Percentiles rank a stretch among this genome's conserved stretches.
phyloP scores from a whole-genome alignment of 2,888 invertebrate species.

The Thereva nobilitata region DNA sequence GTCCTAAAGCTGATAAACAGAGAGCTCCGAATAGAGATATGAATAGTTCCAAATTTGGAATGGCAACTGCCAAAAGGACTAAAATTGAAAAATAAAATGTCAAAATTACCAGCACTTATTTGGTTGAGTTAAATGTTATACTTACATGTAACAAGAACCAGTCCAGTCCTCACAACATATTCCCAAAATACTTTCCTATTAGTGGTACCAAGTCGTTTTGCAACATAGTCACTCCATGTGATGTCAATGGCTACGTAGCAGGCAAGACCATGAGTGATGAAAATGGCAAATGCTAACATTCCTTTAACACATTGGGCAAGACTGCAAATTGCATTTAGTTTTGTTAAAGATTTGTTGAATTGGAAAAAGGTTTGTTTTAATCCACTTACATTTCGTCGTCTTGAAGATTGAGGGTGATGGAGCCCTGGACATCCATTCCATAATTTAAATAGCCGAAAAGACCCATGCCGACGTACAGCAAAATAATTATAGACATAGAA shows the following conservation, averaged over 20 bases:
- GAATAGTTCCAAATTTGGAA: slow-evolving; percentile 82
- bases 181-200: slow-evolving; percentile 70
- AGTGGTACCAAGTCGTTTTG: slow-evolving; percentile 64
- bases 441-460: slow-evolving; percentile 90
- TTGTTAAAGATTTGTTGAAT: background rate
- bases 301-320: slow-evolving; percentile 73
- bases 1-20: slow-evolving; percentile 83
- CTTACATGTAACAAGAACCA: slow-evolving; percentile 87
- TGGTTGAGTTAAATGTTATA: slow-evolving; percentile 46
- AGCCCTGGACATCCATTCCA: slow-evolving; percentile 72
- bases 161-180: slow-evolving; percentile 73
- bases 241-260: slow-evolving; percentile 96
- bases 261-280: slow-evolving; percentile 89
- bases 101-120: background rate
- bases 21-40: slow-evolving; percentile 85
- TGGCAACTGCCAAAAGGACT: slow-evolving; percentile 83
- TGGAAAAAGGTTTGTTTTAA: background rate
- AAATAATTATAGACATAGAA: slow-evolving; percentile 79
- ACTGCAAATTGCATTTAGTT: slow-evolving; percentile 57
- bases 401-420: slow-evolving; percentile 86
- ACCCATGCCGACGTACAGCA: slow-evolving; percentile 86
- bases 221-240: slow-evolving; percentile 80
- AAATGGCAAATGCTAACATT: slow-evolving; percentile 79
- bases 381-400: slow-evolving; percentile 66
- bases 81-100: slow-evolving; percentile 48